These are phyloP conservation scores for Amphimedon queenslandica DNA, from an alignment of 37 sponge, comb jelly and placozoan species.

Conservation along the genomic window DNA sequence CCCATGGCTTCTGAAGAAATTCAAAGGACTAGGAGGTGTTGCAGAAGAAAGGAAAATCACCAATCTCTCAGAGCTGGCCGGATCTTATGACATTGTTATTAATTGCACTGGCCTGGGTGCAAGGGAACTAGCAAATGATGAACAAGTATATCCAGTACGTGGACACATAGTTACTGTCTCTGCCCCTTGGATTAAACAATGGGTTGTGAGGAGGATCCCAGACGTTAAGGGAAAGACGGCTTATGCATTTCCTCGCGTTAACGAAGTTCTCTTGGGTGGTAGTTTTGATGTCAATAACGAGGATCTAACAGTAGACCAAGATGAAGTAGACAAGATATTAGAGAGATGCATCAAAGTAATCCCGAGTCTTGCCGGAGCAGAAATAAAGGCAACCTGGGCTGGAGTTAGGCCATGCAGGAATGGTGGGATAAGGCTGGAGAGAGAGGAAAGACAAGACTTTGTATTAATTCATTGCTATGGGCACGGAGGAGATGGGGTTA, in stretches of 20 bases:
- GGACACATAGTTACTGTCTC: slow-evolving; percentile 59
- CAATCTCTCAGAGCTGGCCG: slow-evolving; percentile 26
- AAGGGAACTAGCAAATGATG: slow-evolving; percentile 36
- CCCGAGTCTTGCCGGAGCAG: slow-evolving; percentile 58
- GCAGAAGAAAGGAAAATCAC: slow-evolving; percentile 31
- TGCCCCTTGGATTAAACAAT: slow-evolving; percentile 72
- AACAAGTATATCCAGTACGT: slow-evolving; percentile 27
- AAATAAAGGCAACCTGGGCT: slow-evolving; percentile 49
- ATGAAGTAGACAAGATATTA: slow-evolving; percentile 6
- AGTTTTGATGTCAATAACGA: slow-evolving; percentile 18
- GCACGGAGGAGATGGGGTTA: slow-evolving; percentile 65
- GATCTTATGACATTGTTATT: slow-evolving; percentile 46
- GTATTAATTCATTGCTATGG: slow-evolving; percentile 80
- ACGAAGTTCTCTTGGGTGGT: slow-evolving; percentile 59
- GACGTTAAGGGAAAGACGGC: neutral
- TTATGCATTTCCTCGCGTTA: slow-evolving; percentile 39
- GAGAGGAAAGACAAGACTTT: slow-evolving; percentile 7
- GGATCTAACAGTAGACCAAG: slow-evolving; percentile 15
- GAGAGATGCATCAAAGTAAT: slow-evolving; percentile 12
- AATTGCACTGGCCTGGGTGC: slow-evolving; percentile 85
- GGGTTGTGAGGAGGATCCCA: neutral
- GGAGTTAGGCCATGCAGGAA: slow-evolving; percentile 62
- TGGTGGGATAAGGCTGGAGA: slow-evolving; percentile 51
- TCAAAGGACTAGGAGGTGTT: slow-evolving; percentile 23
- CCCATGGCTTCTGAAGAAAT: slow-evolving; percentile 41